Base-by-base conservation (phyloP, 2,888 invertebrate genomes). In the Diarsia mendica region DNA sequence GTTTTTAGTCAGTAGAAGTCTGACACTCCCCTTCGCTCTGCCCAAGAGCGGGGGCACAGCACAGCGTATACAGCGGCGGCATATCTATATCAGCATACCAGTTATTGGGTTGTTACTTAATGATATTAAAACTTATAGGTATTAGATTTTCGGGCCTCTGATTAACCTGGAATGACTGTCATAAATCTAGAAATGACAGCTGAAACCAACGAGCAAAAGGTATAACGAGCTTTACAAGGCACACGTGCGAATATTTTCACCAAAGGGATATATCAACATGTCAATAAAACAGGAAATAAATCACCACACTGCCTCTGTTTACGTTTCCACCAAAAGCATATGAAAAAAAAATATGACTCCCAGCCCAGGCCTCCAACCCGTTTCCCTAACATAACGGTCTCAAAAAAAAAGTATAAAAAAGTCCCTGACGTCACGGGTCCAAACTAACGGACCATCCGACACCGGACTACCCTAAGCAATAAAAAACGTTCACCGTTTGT, bases 341-440 rank as follows among this genome's bases (percentile, higher is more conserved):
- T 9, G 10, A 51, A 63, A 69, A 53, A 66, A 61, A 78, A 9
- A 33, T 15, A 33, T 13, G n/a, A 11, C 61, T 53, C 18, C 65
- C 33, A 46, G 18, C 18, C 65, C 33, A 46, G 18, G 6, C 58
- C 49, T 9, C 39, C 48, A 82, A 78, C 75, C 79, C 75, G 83
- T 85, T 81, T 74, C 48, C 9, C 33, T 6, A 48, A 75, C 60
- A 65, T 53, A 80, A 77, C 58, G 51, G 72, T 49, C 13, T 13
- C 67, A 77, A 89, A 90, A 89, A 88, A 90, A 84, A 63, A 51
- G 18, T n/a, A 13, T 72, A 79, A 86, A 88, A 87, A 88, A 89
- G 80, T 28, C 13, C 33, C 58, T 89, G 89, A 92, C 92, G 93
- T 93, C 93, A 93, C 89, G 84, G 89, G 88, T 79, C 77, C 74